phyloP scores from a whole-genome alignment of 1,140 invertebrate species.

The Mycetomoellerius zeteki region DNA sequence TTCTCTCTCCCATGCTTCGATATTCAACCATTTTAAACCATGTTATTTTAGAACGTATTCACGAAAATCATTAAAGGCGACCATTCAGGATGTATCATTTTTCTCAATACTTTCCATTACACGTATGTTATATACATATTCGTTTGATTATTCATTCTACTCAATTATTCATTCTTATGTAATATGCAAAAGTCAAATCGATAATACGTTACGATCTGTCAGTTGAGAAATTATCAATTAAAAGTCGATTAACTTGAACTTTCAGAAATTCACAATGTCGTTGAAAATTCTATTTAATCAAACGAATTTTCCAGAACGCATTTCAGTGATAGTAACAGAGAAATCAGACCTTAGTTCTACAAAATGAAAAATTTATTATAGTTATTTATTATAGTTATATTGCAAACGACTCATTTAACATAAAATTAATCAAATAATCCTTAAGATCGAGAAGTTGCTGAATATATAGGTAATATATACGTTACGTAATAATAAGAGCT shows the following conservation, averaged over 20 bases:
- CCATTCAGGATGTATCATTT: not conserved
- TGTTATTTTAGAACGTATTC: slow-evolving; percentile 17
- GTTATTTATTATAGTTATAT: no score
- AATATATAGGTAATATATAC: slow-evolving; percentile 24
- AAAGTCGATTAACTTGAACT: slow-evolving; percentile 21
- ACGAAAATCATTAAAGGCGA: not conserved
- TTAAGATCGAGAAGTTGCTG: slow-evolving; percentile 2
- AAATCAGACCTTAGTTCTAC: not conserved
- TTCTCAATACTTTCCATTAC: not conserved
- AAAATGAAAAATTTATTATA: not conserved
- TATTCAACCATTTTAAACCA: not conserved
- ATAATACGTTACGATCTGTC: not conserved
- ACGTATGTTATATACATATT: not conserved
- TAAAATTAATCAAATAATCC: slow-evolving; percentile 10
- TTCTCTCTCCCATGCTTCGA: not conserved
- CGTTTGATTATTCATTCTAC: not conserved
- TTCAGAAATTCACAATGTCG: not conserved
- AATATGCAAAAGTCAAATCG: not conserved
- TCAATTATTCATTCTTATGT: no score
- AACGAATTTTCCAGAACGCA: not conserved
- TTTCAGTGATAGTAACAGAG: not conserved
- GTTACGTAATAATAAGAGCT: slow-evolving; percentile 22
- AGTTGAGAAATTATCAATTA: not conserved
- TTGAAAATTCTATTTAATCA: not conserved
- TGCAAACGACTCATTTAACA: not conserved